Evolutionary conservation across 1,140 invertebrate genomes (phyloP), one percentile per base, ranked within the genome.

Genomic region (Psix sp.): DNA sequence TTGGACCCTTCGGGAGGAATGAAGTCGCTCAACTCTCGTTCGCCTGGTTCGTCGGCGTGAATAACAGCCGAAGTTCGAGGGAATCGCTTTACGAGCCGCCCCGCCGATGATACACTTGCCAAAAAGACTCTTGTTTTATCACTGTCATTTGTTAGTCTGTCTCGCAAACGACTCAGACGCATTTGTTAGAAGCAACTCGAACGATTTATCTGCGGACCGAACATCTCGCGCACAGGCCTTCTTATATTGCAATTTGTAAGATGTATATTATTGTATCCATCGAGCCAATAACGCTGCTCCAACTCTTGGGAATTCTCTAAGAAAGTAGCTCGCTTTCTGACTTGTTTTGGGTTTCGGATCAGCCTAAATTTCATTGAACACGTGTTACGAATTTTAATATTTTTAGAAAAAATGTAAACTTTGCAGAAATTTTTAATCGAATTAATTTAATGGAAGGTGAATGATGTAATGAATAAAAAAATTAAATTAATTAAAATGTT

Each of bases 61-160:
- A 52, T 57, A 71, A 71, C 57, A 35, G 48, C 18, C 26, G 36
- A 6, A 56, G 59, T 60, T 56, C 13, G 42, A 43, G 15, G 36
- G 38, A 67, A 67, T 74, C 70, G 62, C 57, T 74, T 74, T 74
- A 74, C 56, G 42, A 67, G 42, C 70, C 48, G 35, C 49, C 54
- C 68, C 54, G 24, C 45, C 70, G 62, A 74, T 67, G 70, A 73
- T 73, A 66, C 70, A 73, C 39, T 67, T 74, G 56, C 62, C 62
- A 54, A 74, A 73, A 65, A 65, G 46, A 73, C 46, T 51, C 48
- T 66, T 60, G 70, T 73, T 73, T 73, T 73, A 73, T 73, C 70
- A 60, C 60, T 73, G 46, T 54, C 60, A 73, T 73, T 73, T 73
- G 39, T 73, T 73, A 73, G 52, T 73, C 60, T 66, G 54, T 51